phyloP scores from a whole-genome alignment of 2,113 vertebrate species.

The Corythornis cristatus region DNA sequence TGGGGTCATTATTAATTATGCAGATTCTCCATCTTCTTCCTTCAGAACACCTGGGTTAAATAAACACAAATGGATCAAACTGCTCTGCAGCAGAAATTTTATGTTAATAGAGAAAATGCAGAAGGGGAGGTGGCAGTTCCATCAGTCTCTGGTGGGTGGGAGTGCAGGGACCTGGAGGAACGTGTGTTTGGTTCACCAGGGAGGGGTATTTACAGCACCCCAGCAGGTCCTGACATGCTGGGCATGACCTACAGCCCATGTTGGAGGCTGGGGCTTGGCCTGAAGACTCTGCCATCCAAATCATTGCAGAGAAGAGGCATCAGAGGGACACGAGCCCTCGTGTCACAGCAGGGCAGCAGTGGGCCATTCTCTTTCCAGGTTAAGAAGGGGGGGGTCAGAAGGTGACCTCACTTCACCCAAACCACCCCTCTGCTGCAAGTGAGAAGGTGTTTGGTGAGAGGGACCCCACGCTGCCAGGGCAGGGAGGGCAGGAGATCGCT shows the following conservation, averaged over 20 bases:
- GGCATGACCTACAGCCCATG: not conserved
- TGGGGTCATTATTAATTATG: constrained; percentile 81
- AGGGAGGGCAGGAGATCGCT: not conserved
- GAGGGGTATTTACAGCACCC: not conserved
- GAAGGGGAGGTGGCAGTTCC: constrained; percentile 14
- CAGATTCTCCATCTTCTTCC: constrained; percentile 76
- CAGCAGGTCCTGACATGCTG: not conserved
- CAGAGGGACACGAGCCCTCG: not conserved
- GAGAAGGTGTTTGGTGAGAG: not conserved
- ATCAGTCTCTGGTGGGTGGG: constrained; percentile 34
- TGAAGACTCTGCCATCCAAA: not conserved
- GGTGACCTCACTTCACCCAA: not conserved
- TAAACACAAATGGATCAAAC: constrained; percentile 80
- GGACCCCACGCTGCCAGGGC: accelerated
- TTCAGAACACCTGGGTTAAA: constrained; percentile 71
- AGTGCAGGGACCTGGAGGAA: not conserved
- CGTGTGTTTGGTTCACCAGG: not conserved
- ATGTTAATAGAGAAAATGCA: constrained; percentile 36
- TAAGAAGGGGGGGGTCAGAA: accelerated
- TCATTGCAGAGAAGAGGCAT: not conserved
- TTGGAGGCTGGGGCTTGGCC: not conserved
- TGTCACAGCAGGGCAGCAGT: accelerated
- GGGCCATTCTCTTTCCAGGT: not conserved
- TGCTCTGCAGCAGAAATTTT: constrained; percentile 58
- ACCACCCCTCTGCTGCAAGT: not conserved